Evolutionary conservation across 2,888 invertebrate genomes (phyloP), one percentile per base, ranked within the genome.

Genomic region (Lypha dubia): DNA sequence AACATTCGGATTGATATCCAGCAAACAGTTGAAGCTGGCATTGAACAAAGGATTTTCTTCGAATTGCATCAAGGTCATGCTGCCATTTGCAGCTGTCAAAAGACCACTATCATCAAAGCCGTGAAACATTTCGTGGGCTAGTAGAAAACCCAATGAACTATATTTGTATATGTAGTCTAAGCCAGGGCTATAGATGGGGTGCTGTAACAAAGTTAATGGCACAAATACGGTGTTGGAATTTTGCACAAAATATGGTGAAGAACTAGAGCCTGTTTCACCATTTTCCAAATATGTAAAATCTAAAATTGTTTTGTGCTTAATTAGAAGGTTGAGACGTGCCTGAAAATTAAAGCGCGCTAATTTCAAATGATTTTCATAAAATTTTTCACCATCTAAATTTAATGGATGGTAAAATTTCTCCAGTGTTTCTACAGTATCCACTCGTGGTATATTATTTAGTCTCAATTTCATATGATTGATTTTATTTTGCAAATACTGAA

Each of bases 111-210:
- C 76, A 68, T 88, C 88, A 76, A 87, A 87, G 22, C 86, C 86
- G 58, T 88, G 87, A 7, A 84, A 79, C 24, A 88, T 86, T 77
- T 88, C 88, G 35, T 88, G 88, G 13, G 86, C 87, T 63, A 88
- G 22, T 8, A 87, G 77, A 20, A 87, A 88, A 9, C 88, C 88
- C 51, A 88, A 24, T 7, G 83, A 76, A 70, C 88, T 88, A 24
- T 85, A 87, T 56, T 85, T 86, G 74, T 86, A 87, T 6, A 87
- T 51, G 24, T 84, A 74, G 13, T 83, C 76, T 8, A 85, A 38
- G 13, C 79, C 56, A 3, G 81, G 63, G 38, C 85, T 84, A 49
- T 87, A 88, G 11, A 87, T 84, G 20, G 88, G 88, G 2, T 35
- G 75, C 15, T 84, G 86, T 4, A 88, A 67, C 22, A 87, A 46